A percentile compares a stretch with the other conserved stretches of the same genome.
Conservation (phyloP, 2,113 vertebrate genomes). For the Ctenodactylus gundi region DNA sequence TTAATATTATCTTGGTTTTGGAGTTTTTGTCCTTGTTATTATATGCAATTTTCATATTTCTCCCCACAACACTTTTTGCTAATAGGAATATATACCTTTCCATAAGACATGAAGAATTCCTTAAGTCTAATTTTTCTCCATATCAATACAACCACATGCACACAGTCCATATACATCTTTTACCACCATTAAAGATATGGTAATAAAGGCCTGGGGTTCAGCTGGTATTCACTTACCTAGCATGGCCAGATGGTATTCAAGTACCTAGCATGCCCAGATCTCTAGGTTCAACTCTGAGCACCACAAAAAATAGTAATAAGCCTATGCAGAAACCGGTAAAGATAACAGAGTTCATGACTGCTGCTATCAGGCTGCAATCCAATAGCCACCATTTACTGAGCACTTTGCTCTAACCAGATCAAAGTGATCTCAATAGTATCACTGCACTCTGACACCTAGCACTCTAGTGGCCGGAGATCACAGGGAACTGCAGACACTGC, state of each 20-base stretch:
- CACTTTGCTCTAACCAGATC: background rate
- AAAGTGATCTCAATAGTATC: background rate
- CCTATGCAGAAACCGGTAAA: background rate
- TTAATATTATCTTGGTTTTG: background rate
- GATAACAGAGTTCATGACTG: background rate
- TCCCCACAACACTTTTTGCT: background rate
- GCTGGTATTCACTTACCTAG: too few relatives aligned
- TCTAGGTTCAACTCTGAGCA: background rate
- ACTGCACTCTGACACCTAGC: background rate
- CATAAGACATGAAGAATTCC: background rate
- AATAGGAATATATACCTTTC: background rate
- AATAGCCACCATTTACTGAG: constrained; percentile 5
- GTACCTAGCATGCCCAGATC: background rate
- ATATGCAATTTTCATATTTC: background rate
- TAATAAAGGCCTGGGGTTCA: background rate
- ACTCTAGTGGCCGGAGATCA: constrained; percentile 6
- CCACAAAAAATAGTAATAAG: background rate
- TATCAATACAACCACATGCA: background rate
- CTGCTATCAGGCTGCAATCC: background rate
- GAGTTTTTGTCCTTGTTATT: background rate
- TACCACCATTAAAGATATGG: background rate
- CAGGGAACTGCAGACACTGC: background rate
- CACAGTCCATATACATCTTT: too few relatives aligned
- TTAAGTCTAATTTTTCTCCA: constrained; percentile 29
- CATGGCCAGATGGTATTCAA: too few relatives aligned